phyloP scores from a whole-genome alignment of 2,888 invertebrate species.

The Elysia crispata region DNA sequence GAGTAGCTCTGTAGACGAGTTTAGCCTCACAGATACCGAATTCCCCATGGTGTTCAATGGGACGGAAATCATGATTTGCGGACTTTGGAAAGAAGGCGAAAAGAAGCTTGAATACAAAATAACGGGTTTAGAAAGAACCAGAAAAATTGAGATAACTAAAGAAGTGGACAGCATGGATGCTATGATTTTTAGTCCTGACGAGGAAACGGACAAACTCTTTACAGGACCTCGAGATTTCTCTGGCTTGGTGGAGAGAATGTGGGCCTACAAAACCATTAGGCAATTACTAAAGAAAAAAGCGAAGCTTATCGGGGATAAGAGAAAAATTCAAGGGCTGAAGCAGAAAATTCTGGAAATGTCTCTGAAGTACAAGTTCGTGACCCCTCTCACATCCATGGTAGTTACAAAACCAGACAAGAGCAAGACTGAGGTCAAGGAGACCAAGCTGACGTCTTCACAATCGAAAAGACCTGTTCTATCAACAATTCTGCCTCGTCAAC shows the following conservation, averaged over 20 bases:
- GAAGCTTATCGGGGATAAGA: conserved; percentile 45
- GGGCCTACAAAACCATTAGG: conserved; percentile 69
- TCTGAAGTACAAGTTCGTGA: conserved; percentile 83
- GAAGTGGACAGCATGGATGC: conserved; percentile 37
- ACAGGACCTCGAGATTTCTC: conserved; percentile 48
- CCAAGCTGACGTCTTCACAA: too few species aligned
- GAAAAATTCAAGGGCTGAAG: conserved; percentile 53
- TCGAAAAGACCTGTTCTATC: too few species aligned
- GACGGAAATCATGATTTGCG: conserved; percentile 64
- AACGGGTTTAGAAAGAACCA: conserved; percentile 26
- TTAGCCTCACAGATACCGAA: conserved; percentile 58
- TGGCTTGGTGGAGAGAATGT: conserved; percentile 64
- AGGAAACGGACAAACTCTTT: conserved; percentile 43
- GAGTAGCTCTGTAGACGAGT: conserved; percentile 53
- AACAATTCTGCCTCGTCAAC: too few species aligned
- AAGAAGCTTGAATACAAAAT: conserved; percentile 22
- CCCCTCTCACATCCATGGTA: conserved; percentile 84
- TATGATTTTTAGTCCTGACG: background rate
- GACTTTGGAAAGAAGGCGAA: conserved; percentile 53
- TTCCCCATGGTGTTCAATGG: conserved; percentile 64
- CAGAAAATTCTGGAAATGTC: conserved; percentile 59
- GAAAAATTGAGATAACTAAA: conserved; percentile 37
- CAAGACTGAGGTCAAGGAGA: conserved; percentile 3
- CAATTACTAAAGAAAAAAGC: conserved; percentile 60
- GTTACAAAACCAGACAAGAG: conserved; percentile 80